Base-by-base conservation (phyloP, 2,113 vertebrate species). In the Thymallus thymallus region DNA sequence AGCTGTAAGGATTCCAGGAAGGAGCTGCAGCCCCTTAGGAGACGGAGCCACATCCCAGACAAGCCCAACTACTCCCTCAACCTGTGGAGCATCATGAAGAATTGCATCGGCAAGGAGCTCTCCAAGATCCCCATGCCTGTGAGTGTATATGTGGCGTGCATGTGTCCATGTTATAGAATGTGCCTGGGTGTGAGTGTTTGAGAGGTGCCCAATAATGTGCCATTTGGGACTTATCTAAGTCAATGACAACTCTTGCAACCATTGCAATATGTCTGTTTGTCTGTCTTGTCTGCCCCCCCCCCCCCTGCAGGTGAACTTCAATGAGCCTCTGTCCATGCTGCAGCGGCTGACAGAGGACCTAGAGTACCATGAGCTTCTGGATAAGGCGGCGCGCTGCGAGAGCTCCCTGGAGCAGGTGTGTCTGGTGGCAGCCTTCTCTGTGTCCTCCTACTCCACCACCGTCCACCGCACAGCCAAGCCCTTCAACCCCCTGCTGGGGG, bases 11-110 rank as follows among this genome's bases (percentile, higher is more conserved):
- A 95, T 70, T 87, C 84, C 0, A 90, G 90, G 79, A 94, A 86
- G 88, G 91, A 94, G 83, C 84, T 90, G 48, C 85, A 93, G 80
- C 91, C 89, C 0, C 93, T 88, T 83, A 94, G 91, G 90, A 92
- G 95, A 66, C 91, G 98, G 22, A 92, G 82, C 45, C 93, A 86
- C 71, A 95, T 99, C 86, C 95, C 97, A 0, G 94, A 98, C 92
- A 99, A 99, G 73, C 98, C 98, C 87, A 99, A 98, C 92, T 99
- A 99, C 88, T 99, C 97, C 85, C 95, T 99, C 91, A 99, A 99
- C 88, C 95, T 99, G 83, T 99, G 98, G 98, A 99, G 98, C 90
- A 99, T 99, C 90, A 99, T 99, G 98, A 99, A 99, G 86, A 99
- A 98, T 90, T 99, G 98, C 89, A 98, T 99, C 0, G 98, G 98